Evolutionary conservation across 1,140 invertebrate species (phyloP).

Genomic region (Eriosoma lanigerum): DNA sequence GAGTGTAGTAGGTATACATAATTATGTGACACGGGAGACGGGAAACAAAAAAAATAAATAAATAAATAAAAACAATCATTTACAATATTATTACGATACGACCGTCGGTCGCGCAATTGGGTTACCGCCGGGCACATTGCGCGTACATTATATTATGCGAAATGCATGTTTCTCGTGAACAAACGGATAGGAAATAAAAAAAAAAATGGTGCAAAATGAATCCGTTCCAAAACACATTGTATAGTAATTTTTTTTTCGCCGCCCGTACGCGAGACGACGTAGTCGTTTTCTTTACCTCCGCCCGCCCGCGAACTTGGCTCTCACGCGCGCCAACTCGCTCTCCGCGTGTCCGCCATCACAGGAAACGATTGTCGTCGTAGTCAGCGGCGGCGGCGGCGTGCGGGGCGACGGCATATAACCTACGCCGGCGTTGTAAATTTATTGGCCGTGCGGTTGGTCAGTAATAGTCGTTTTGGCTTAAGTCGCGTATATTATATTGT

Average conservation of each 20-base stretch:
- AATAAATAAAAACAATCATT: too few species aligned
- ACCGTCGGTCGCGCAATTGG: too few species aligned
- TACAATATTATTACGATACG: too few species aligned
- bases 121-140: too few species aligned
- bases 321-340: not conserved
- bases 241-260: not conserved
- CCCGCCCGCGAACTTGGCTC: not conserved
- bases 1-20: too few species aligned
- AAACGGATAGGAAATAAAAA: too few species aligned
- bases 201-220: not conserved
- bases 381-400: not conserved
- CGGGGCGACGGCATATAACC: not conserved
- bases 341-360: not conserved
- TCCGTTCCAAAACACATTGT: not conserved
- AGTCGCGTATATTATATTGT: not conserved
- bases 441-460: slow-evolving; percentile 45
- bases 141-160: too few species aligned
- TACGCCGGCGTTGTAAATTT: slow-evolving; percentile 5
- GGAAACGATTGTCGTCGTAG: not conserved
- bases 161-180: too few species aligned
- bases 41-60: too few species aligned
- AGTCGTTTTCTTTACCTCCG: not conserved
- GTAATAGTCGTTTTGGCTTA: slow-evolving; percentile 45
- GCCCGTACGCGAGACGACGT: too few species aligned
- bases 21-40: not conserved